Base-by-base conservation (phyloP, 1,140 invertebrate genomes). In the Formica exsecta region DNA sequence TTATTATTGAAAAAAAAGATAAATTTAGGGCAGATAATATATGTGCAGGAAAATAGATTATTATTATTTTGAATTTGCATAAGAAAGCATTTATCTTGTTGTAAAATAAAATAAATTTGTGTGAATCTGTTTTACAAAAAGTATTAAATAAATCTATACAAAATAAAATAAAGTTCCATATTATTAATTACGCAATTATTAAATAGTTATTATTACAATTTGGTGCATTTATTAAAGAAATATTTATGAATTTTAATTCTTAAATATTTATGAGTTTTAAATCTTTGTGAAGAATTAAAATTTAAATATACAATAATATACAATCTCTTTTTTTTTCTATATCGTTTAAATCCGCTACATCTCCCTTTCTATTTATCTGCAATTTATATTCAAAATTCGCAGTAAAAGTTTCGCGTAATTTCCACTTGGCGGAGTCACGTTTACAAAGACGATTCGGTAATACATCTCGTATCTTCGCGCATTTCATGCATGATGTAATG, bases 401-500 rank as follows among this genome's bases (percentile, higher is more conserved):
- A 29, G 19, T 74, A 3, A 41, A 62, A 44, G 73, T 62, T 62
- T 44, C 36, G 19, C 4, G 1, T 36, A 65, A 65, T 32, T 44
- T 36, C 41, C 41, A 65, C 61, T 32, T 65, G 61, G 75, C 11
- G 61, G 75, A 48, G 61, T 61, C 6, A 61, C 36, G 25, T 76
- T 38, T 22, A 0, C 11, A 19, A 44, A n/a, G 32, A 48, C 2
- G 9, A 48, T 44, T 77, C 5, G 22, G 8, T 25, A 22, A 41
- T 25, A 13, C 36, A 38, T 88, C 41, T 88, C 48, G 29, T 68
- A 29, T 75, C n/a, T 25, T 51, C 38, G 13, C 59, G 59, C 41
- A 36, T 44, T 86, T 38, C 22, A 16, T 89, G 88, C 22, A 36
- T 88, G 75, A 86, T 44, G 48, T 86, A 81, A 88, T 36, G 57